Base-by-base conservation (phyloP, 2,888 invertebrate species). In the Tanaodytes sp. region DNA sequence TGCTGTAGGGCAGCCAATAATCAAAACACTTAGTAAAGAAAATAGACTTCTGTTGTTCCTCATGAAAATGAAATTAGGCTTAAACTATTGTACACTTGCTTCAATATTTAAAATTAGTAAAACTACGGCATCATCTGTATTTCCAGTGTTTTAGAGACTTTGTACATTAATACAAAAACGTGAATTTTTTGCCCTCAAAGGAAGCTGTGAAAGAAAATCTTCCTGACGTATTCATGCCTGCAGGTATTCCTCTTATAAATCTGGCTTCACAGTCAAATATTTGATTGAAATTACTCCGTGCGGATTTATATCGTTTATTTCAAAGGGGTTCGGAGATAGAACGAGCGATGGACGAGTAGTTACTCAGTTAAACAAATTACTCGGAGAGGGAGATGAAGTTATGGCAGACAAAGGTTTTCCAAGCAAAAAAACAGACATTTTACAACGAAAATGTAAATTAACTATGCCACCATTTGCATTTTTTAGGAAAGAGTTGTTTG, bases 351-450 rank as follows among this genome's bases (percentile, higher is more conserved):
- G 43, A 20, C 11, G 12, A 36, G 36, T 36, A 36, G 58, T 54
- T 5, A 74, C 59, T 30, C 73, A 72, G 6, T 76, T 77, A 67
- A 11, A 74, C 8, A 52, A 74, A 6, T 54, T 76, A 27, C 12
- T 77, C 5, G 74, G 75, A 59, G 71, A 73, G 8, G 68, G 61
- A 8, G 72, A 72, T 37, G 39, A 33, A 14, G 37, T 74, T 3
- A 58, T 68, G 36, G 59, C 59, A 16, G 39, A 39, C 16, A 39
- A 39, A 16, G 39, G 39, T 16, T 39, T 39, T 39, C 39, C 49
- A 54, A 62, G 18, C 4, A 36, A 43, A 14, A 15, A 18, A 55
- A n/a, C 45, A 3, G 43, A 55, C 30, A 20, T 39, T 27, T 57
- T 57, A 27, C 14, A 49, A 1, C 46, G 61, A 20, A 70, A 71